Percentiles rank a stretch among this genome's conserved stretches.
phyloP scores from a whole-genome alignment of 2,113 vertebrate species.

The Chaetodon auriga region DNA sequence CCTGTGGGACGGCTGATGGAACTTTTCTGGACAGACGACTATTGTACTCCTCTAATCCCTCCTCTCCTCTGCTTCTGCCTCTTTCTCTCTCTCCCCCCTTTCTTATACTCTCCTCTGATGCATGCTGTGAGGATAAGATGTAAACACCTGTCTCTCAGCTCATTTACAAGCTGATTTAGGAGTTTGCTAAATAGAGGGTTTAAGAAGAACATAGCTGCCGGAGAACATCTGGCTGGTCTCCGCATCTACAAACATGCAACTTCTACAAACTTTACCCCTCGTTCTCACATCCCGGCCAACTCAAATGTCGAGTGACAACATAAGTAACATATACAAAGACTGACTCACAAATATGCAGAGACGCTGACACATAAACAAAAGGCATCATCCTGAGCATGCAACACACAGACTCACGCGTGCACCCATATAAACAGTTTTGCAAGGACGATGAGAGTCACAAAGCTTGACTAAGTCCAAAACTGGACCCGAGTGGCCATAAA shows the following conservation, averaged over 20 bases:
- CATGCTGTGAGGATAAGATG: conserved; percentile 25
- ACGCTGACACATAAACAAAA: neutral
- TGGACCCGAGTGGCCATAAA: conserved; percentile 12
- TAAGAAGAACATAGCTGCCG: conserved; percentile 39
- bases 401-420: neutral
- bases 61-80: neutral
- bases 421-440: conserved; percentile 13
- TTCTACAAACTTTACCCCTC: neutral
- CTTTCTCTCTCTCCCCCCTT: neutral
- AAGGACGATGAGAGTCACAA: neutral
- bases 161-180: conserved; percentile 64
- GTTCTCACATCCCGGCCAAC: neutral
- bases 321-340: neutral
- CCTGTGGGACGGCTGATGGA: conserved; percentile 28
- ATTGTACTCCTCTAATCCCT: conserved; percentile 5
- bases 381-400: neutral
- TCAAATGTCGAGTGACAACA: neutral
- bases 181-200: conserved; percentile 38
- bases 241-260: conserved; percentile 3
- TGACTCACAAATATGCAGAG: conserved; percentile 14
- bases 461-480: neutral
- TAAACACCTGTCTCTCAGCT: conserved; percentile 66
- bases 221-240: conserved; percentile 60
- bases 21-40: conserved; percentile 34
- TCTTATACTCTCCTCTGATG: conserved; percentile 21